phyloP scores from a whole-genome alignment of 2,888 invertebrate species.

The Zaprionus bogoriensis region DNA sequence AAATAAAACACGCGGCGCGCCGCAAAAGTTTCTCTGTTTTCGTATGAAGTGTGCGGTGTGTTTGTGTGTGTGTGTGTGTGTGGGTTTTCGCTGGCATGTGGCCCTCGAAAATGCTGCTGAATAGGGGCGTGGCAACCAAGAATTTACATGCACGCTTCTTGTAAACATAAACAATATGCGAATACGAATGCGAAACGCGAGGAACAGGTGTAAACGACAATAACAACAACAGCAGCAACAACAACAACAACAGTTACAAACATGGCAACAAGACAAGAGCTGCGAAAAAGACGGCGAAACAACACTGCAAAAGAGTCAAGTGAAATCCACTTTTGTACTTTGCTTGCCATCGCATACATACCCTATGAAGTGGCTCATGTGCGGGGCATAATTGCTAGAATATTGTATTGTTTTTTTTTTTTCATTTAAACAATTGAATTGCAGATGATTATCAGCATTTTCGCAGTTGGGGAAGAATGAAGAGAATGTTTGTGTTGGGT shows the following conservation, averaged over 20 bases:
- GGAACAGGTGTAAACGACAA: conserved; percentile 61
- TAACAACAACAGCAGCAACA: conserved; percentile 20
- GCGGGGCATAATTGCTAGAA: not conserved
- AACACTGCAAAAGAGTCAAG: conserved; percentile 7
- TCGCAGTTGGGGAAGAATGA: too few relatives aligned
- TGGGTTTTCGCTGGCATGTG: conserved; percentile 49
- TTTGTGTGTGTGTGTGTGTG: conserved; percentile 29
- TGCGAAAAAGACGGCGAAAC: not conserved
- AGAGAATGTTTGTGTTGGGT: too few relatives aligned
- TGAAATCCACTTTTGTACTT: conserved; percentile 50
- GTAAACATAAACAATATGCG: conserved; percentile 38
- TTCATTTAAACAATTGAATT: not conserved
- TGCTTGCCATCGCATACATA: conserved; percentile 9
- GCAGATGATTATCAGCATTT: not conserved
- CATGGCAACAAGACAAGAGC: conserved; percentile 44
- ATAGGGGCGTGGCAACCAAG: conserved; percentile 48
- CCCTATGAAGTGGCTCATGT: conserved; percentile 5
- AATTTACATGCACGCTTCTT: conserved; percentile 45
- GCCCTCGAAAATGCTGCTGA: conserved; percentile 38
- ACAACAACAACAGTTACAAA: conserved; percentile 37
- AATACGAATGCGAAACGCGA: conserved; percentile 27
- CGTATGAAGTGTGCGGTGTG: not conserved
- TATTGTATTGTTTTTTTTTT: not conserved
- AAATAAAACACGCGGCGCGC: conserved; percentile 55
- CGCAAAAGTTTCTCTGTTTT: conserved; percentile 32